Base-by-base conservation (phyloP, 2,113 vertebrate genomes). In the Ginglymostoma cirratum region DNA sequence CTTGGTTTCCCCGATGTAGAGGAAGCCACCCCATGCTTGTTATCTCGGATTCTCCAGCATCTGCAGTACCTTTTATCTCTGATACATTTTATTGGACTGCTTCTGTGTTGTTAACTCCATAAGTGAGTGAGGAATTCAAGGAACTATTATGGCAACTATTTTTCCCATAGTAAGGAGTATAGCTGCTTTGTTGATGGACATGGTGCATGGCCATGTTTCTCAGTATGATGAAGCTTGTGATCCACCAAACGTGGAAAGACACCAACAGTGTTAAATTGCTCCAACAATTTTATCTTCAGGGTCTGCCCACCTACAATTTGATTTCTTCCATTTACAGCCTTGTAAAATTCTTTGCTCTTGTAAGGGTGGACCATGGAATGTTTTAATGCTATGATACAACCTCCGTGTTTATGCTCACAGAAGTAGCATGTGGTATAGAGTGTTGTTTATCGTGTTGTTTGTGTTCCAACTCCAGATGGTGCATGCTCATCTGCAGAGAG, bases 391-490 rank as follows among this genome's bases (percentile, higher is more conserved):
- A 61, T 34, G 89, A 8, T 61, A n/a, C 89, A 19, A 93, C 34
- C 61, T 93, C 89, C 23, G 61, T 92, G 89, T 92, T 92, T 65
- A 61, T 67, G 61, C 89, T 90, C 38, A 17, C 89, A 38, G 19
- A 38, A 65, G 34, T n/a, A 38, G 61, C 8, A 7, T 93, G 34
- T 66, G 30, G 42, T 76, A 70, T 69, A 72, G 94, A 17, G 14
- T 48, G 67, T 95, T 95, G 67, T 95, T 95, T 72, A 42, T 95
- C 76, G 42, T 5, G n/a, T 95, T 95, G 94, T 76, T 95, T 48
- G n/a, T 76, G 94, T 30, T 95, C 30, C 94, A 72, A 42, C 42
- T 72, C 94, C 94, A 95, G 94, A 95, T 95, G 94, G 67, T 76
- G 45, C 94, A 72, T 45, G 38, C 69, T 45, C 94, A 95, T 95